Base-by-base conservation (phyloP, 2,113 vertebrate species). In the Cebus imitator region DNA sequence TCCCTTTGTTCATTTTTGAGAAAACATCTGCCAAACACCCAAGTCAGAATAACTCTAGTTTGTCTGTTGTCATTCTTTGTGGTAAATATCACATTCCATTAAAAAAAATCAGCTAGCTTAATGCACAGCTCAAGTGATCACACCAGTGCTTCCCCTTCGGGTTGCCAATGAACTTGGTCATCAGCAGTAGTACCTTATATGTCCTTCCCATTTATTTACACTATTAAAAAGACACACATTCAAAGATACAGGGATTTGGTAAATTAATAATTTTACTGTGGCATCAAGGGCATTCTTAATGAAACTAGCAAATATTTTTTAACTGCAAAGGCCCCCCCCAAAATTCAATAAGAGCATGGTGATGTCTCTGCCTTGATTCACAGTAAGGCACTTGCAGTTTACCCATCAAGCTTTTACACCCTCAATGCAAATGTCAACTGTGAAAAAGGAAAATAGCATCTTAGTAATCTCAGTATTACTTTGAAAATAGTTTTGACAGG, bases 331-430 rank as follows among this genome's bases (percentile, higher is more conserved):
- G 8, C 50, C 37, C 58, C 58, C 32, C 66, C 30, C 87, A 79
- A 68, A 57, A 7, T 0, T 18, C 85, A 30, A 0, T 14, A n/a
- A 32, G 6, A 9, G 20, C 25, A 20, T 16, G 5, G 9, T 1
- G 30, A 40, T 0, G 2, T 35, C 76, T 45, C 20, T 9, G 13
- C 37, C 57, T 17, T 6, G 66, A 45, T 18, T 85, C 75, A 40
- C 21, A 1, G 21, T 6, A 3, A 73, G 35, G 2, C 4, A 20
- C 66, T 32, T 14, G 9, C 16, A 20, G 23, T 8, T 37, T 5
- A 17, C n/a, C 17, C 48, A 25, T 16, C 27, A 72, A 61, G 14
- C 17, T 43, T 75, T 40, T 37, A 48, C 1, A 50, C 55, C 4
- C 4, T 80, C 5, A 0, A 6, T n/a, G 43, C 45, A 61, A 83